Percentiles rank a stretch among this genome's conserved stretches.
Evolutionary conservation across 2,888 invertebrate genomes (phyloP).

Genomic region (Aphodius sticticus): DNA sequence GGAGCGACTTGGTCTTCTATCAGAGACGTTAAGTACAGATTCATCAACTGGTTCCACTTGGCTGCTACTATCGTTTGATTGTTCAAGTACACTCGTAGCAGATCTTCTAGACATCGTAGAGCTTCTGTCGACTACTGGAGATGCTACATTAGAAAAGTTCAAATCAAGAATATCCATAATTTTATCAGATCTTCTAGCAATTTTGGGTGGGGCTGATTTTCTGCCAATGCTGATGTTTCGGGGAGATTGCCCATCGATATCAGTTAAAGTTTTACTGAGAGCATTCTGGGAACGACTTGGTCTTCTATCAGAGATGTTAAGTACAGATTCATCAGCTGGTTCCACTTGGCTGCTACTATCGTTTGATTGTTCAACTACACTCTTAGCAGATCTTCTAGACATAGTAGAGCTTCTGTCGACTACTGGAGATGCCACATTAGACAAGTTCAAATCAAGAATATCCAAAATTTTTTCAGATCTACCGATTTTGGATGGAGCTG

Average conservation of each 20-base stretch:
- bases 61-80: background rate
- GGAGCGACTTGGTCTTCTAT: background rate
- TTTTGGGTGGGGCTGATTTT: background rate
- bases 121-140: background rate
- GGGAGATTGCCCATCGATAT: background rate
- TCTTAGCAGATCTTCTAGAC: no score
- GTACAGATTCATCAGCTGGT: no score
- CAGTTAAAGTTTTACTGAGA: background rate
- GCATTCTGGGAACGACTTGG: background rate
- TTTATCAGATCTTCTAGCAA: background rate
- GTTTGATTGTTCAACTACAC: no score
- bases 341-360: no score
- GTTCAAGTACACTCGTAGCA: background rate
- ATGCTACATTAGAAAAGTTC: background rate
- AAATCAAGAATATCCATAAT: background rate
- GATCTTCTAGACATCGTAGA: background rate
- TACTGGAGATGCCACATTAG: no score
- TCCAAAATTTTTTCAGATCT: no score
- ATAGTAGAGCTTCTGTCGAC: no score
- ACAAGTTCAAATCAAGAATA: no score
- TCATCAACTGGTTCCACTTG: background rate
- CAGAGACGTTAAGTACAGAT: background rate
- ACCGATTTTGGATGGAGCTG: no score
- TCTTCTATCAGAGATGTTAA: background rate
- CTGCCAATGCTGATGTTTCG: background rate